Evolutionary conservation across 2,888 invertebrate species (phyloP), one percentile per base, ranked within the genome.

Genomic region (Thumatha senex): DNA sequence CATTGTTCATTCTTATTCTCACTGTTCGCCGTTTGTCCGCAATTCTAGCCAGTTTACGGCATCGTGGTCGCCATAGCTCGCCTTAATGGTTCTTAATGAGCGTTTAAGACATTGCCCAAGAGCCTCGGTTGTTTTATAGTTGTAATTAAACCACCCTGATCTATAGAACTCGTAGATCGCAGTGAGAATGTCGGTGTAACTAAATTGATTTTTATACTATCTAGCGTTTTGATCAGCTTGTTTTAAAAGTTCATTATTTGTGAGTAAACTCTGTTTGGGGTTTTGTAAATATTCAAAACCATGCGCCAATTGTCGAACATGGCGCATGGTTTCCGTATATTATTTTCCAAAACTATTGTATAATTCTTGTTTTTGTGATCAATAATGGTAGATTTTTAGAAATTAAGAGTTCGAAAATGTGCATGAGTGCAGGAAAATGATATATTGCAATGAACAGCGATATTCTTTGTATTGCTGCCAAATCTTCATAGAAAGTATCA

Each of bases 81-180:
- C 72, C 69, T 75, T 84, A 86, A 86, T 83, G 80, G 80, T 64
- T 63, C 78, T 86, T 87, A 89, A 88, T 88, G 89, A 87, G 78
- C 77, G 78, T 80, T 86, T 82, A 84, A 83, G 85, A 82, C 80
- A 83, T 71, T 66, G 76, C 76, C 74, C 72, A 64, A 74, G 78
- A 74, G 67, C 63, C 75, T 74, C 78, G 76, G 86, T 86, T 89
- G 88, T 86, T 90, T 90, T 89, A 90, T 89, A 71, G 86, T 72
- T 69, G 84, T 77, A 88, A 89, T 90, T 89, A 89, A 86, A 81
- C 70, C 74, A 53, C 67, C 54, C 74, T 76, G 78, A 83, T 84
- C 78, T 84, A 83, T 82, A 76, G 76, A 76, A 72, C 71, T 65
- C 67, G 67, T 76, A 70, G 70, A 76, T 78, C 70, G 56, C 30